These are phyloP conservation scores for Poeciliopsis turrubarensis DNA, from an alignment of 2,113 vertebrate species.

Conservation along the genomic window DNA sequence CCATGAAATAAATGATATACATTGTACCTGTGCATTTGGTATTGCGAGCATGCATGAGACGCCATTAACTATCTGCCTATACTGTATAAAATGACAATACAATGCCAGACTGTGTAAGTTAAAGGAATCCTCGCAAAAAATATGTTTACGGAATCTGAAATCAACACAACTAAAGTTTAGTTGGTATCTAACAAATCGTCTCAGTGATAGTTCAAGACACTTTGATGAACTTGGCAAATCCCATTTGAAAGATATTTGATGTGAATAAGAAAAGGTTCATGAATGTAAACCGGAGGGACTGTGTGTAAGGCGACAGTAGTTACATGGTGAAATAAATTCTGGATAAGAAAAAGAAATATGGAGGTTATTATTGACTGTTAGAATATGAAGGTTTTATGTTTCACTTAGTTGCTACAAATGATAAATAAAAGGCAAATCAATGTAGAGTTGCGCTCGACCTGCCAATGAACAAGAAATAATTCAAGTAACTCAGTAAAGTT, in stretches of 20 bases:
- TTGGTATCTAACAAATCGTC: conserved; percentile 4
- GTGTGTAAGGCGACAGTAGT: conserved; percentile 12
- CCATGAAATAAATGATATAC: conserved; percentile 75
- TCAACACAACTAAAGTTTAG: conserved; percentile 2
- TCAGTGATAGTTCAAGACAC: conserved; percentile 11
- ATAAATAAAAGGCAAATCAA: too few relatives aligned
- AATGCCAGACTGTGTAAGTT: neutral
- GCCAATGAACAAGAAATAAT: too few relatives aligned
- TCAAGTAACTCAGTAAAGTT: too few relatives aligned
- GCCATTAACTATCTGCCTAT: conserved; percentile 2
- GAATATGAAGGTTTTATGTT: neutral
- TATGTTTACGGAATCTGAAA: neutral
- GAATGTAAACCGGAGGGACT: conserved; percentile 39
- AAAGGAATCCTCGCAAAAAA: neutral
- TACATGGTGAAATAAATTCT: conserved; percentile 36
- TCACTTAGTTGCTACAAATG: neutral
- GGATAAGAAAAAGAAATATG: neutral
- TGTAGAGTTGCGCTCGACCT: too few relatives aligned
- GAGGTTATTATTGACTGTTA: conserved; percentile 6
- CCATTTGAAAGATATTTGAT: conserved; percentile 12
- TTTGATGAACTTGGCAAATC: conserved; percentile 14
- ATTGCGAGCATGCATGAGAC: conserved; percentile 46
- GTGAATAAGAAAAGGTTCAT: conserved; percentile 29
- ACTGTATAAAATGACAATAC: conserved; percentile 15
- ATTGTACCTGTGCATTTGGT: conserved; percentile 63